Conservation (phyloP, 2,113 vertebrate species). For the Melanostigma gelatinosum region DNA sequence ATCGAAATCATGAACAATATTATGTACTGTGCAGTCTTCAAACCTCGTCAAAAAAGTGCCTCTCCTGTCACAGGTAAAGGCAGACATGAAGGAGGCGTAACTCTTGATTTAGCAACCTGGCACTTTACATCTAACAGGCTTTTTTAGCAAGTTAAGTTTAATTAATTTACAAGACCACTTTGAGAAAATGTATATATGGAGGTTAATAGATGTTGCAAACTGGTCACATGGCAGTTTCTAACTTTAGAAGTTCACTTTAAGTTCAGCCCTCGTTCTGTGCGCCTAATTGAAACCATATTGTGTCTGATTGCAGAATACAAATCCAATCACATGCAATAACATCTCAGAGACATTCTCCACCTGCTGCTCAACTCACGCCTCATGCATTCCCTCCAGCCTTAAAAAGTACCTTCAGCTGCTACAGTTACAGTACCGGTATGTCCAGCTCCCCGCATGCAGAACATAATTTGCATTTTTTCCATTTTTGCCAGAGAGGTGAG, state of each 20-base stretch:
- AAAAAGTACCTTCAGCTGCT: slow-evolving; percentile 17
- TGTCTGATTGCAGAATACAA: background rate
- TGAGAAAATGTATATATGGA: slow-evolving; percentile 43
- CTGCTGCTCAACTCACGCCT: background rate
- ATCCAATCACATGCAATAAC: background rate
- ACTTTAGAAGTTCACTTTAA: slow-evolving; percentile 17
- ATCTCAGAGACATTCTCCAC: background rate
- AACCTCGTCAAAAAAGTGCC: slow-evolving; percentile 23
- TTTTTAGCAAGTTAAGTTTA: slow-evolving; percentile 41
- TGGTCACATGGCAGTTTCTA: slow-evolving; percentile 8
- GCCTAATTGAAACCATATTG: background rate
- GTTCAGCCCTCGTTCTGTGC: background rate
- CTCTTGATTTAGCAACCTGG: slow-evolving; percentile 28
- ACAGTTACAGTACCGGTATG: slow-evolving; percentile 4
- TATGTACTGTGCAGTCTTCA: slow-evolving; percentile 10
- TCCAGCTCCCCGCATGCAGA: slow-evolving; percentile 8
- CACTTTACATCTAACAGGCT: slow-evolving; percentile 22
- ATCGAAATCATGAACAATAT: slow-evolving; percentile 21
- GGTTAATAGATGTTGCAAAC: slow-evolving; percentile 31
- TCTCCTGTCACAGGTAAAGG: slow-evolving; percentile 21
- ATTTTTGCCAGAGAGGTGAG: slow-evolving; percentile 36
- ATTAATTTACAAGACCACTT: slow-evolving; percentile 52
- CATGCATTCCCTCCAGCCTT: background rate
- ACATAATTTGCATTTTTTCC: slow-evolving; percentile 47
- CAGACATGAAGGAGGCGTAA: slow-evolving; percentile 19